Conservation (phyloP, 2,797 vertebrate species). For the Melanotaenia maccullochi region DNA sequence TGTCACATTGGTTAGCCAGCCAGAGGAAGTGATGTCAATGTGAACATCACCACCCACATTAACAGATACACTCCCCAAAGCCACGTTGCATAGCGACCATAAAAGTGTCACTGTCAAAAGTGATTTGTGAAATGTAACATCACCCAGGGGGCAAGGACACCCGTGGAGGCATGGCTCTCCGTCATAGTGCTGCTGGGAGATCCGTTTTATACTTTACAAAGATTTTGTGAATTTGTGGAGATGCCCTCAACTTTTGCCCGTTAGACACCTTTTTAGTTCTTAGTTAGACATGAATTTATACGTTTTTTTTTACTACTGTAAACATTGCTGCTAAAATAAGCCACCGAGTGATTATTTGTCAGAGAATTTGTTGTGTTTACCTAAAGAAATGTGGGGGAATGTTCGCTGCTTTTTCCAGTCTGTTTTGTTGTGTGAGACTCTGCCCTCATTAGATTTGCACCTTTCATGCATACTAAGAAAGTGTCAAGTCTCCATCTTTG, state of each 20-base stretch:
- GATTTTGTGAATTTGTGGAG: background rate
- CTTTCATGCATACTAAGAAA: conserved; percentile 3
- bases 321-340: background rate
- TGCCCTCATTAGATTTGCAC: background rate
- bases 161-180: conserved; percentile 25
- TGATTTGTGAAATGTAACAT: conserved; percentile 80
- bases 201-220: conserved; percentile 13
- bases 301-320: background rate
- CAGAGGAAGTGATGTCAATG: conserved; percentile 75
- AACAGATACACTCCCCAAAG: conserved; percentile 62
- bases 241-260: background rate
- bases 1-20: conserved; percentile 27
- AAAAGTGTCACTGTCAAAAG: conserved; percentile 75
- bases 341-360: background rate
- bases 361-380: background rate
- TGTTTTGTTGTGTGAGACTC: background rate
- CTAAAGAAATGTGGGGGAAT: background rate
- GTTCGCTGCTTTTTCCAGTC: background rate
- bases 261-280: background rate
- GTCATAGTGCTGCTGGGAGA: conserved; percentile 21
- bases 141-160: conserved; percentile 58
- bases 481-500: background rate
- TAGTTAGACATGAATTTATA: background rate
- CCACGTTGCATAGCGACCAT: conserved; percentile 81
- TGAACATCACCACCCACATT: conserved; percentile 62